Conservation (phyloP, 2,113 vertebrate species). For the Himantopus leucocephalus region DNA sequence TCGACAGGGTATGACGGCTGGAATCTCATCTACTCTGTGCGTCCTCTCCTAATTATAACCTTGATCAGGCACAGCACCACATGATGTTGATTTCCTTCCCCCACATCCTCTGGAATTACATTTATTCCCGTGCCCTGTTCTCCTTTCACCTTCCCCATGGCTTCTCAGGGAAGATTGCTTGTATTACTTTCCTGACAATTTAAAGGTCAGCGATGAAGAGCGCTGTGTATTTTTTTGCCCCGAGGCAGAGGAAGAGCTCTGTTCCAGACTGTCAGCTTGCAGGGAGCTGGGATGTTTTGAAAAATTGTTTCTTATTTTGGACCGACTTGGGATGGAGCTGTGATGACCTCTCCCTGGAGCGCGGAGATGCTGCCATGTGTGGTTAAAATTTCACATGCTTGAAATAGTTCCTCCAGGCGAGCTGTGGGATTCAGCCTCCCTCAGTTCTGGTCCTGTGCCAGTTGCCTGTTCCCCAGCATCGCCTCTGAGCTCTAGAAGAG, state of each 20-base stretch:
- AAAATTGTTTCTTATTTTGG: slow-evolving; percentile 52
- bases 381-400: slow-evolving; percentile 37
- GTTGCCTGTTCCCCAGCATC: background rate
- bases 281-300: slow-evolving; percentile 14
- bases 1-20: background rate
- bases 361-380: slow-evolving; percentile 14
- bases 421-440: slow-evolving; percentile 13
- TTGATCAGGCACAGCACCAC: background rate
- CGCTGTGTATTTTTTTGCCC: background rate
- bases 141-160: background rate
- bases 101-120: background rate
- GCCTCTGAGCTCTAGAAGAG: background rate
- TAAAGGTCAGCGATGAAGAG: background rate
- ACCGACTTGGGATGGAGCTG: background rate
- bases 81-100: background rate
- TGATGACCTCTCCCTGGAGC: slow-evolving; percentile 11
- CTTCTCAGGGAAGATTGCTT: background rate
- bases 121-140: background rate
- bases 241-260: background rate
- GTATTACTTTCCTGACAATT: background rate
- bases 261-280: background rate
- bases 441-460: background rate
- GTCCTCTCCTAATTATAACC: background rate
- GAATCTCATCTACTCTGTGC: background rate
- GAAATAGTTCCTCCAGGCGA: slow-evolving; percentile 12